phyloP scores from a whole-genome alignment of 37 sponge, comb jelly and placozoan species.

The Oscarella lobularis region DNA sequence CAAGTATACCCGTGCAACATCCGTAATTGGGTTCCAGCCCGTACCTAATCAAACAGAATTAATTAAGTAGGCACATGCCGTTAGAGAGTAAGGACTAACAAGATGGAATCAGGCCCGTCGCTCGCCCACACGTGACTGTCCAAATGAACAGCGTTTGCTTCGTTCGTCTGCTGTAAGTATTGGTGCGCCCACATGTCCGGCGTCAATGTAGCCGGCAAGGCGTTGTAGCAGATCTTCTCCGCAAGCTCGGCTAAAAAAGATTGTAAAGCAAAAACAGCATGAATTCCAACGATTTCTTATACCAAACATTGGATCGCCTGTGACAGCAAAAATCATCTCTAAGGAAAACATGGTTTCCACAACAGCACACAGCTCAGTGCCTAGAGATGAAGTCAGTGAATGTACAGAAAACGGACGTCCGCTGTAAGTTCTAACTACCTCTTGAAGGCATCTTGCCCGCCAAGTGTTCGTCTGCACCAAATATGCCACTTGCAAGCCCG shows the following conservation, averaged over 20 bases:
- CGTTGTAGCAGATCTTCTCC: slow-evolving; percentile 54
- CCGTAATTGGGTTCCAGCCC: slow-evolving; percentile 70
- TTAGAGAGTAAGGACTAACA: slow-evolving; percentile 10
- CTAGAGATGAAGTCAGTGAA: slow-evolving; percentile 9
- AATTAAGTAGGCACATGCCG: neutral
- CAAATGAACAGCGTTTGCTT: slow-evolving; percentile 36
- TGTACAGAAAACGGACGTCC: neutral
- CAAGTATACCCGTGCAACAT: slow-evolving; percentile 38
- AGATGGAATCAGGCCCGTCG: slow-evolving; percentile 57
- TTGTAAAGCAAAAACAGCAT: neutral
- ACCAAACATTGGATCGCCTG: slow-evolving; percentile 56
- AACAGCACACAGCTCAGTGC: slow-evolving; percentile 64
- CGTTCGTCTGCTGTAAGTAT: slow-evolving; percentile 58
- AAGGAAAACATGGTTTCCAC: slow-evolving; percentile 64
- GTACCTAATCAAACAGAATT: slow-evolving; percentile 11
- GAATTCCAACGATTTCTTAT: neutral
- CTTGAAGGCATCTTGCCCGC: slow-evolving; percentile 66
- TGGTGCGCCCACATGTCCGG: slow-evolving; percentile 80
- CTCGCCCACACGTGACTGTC: slow-evolving; percentile 37
- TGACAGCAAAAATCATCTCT: slow-evolving; percentile 30
- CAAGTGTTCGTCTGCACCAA: slow-evolving; percentile 65
- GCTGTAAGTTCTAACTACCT: slow-evolving; percentile 15
- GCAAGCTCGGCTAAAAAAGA: slow-evolving; percentile 37
- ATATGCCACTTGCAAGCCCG: slow-evolving; percentile 48
- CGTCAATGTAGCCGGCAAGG: slow-evolving; percentile 62